These are phyloP conservation scores for Corythornis cristatus DNA, from an alignment of 2,113 vertebrate species.

Conservation along the genomic window DNA sequence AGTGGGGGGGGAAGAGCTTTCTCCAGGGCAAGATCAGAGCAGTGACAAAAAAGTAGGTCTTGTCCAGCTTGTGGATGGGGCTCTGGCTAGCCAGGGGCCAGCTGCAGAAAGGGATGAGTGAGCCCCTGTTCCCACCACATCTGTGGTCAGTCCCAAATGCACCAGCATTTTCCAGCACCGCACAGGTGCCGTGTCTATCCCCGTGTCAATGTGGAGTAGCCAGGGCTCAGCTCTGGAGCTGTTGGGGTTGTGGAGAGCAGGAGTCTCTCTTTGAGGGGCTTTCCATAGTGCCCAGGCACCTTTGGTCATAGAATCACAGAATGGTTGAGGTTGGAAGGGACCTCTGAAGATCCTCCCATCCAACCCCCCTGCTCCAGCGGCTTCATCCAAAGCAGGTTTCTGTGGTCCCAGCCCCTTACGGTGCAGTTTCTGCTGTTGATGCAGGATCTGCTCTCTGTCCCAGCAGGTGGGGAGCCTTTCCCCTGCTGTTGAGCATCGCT, in stretches of 20 bases:
- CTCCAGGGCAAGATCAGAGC: not conserved
- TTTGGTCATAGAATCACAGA: not conserved
- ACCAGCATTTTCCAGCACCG: rapidly evolving
- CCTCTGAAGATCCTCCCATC: not conserved
- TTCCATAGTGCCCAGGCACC: not conserved
- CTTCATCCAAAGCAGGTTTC: not conserved
- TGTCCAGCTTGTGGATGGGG: not conserved
- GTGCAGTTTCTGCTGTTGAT: not conserved
- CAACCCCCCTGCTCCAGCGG: not conserved
- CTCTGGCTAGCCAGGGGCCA: rapidly evolving
- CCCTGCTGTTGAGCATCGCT: rapidly evolving
- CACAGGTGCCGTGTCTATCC: not conserved
- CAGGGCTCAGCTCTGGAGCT: not conserved
- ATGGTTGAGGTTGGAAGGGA: too few relatives aligned
- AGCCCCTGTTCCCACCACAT: not conserved
- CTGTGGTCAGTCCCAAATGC: not conserved
- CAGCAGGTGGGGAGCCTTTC: rapidly evolving
- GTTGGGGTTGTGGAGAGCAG: not conserved
- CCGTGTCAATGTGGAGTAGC: rapidly evolving
- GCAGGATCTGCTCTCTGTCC: not conserved
- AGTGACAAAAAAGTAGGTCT: not conserved
- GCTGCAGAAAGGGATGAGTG: not conserved
- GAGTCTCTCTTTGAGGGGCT: not conserved
- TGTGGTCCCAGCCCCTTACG: not conserved
- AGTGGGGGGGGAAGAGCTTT: not conserved